Evolutionary conservation across 2,113 vertebrate species (phyloP), one percentile per base, ranked within the genome.

Genomic region (Bubo bubo): DNA sequence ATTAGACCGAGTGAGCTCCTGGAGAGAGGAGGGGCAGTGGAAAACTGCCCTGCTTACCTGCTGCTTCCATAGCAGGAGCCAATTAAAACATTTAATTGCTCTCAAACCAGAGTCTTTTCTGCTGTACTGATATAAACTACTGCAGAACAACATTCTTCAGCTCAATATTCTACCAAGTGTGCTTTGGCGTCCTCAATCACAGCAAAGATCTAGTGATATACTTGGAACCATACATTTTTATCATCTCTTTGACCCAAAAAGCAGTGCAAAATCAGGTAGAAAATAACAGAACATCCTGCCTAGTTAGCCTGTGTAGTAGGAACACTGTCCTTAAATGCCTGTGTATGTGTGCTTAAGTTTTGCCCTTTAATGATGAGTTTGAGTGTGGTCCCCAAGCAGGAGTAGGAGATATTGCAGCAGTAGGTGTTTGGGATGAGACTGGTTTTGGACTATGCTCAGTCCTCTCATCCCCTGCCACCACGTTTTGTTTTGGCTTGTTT

Each of bases 291-390:
- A 32, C 2, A 1, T 64, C 47, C 59, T 67, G 35, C n/a, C 12
- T 15, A 2, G 17, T n/a, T 56, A 14, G 43, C 14, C 12, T 50
- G 49, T 63, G 53, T 15, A 26, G 39, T 16, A 35, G 76, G 71
- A 76, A 12, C 28, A 0, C 22, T 17, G 24, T 71, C 28, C 23
- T 62, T 2, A 0, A 0, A 0, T 39, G 22, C 26, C 34, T 23
- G 6, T 52, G 43, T 45, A 13, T 17, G 26, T 0, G 0, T n/a
- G 27, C 23, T 41, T 21, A 11, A 37, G 58, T 68, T 75, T 24
- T 56, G 55, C 20, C 64, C n/a, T 55, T 58, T 8, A 18, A 10
- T 30, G 19, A 39, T 37, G 28, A n/a, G 19, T 34, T 58, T 45
- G 18, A 64, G 23, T 12, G 23, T 73, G 64, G 14, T 73, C 55